Base-by-base conservation (phyloP, 2,113 vertebrate genomes). In the Bos javanicus region DNA sequence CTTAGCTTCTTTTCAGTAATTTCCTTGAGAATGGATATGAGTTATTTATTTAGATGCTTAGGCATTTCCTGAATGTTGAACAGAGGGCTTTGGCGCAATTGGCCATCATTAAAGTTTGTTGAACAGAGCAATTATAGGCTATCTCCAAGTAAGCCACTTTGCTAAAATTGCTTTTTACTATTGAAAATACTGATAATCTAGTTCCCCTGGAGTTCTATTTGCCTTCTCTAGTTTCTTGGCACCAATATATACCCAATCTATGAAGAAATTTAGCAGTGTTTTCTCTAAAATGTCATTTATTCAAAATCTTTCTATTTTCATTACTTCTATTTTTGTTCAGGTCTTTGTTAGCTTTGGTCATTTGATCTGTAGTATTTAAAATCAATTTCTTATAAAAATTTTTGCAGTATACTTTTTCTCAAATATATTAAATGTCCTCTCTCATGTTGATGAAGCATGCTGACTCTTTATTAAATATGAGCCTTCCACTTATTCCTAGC, bases 281-380 rank as follows among this genome's bases (percentile, higher is more conserved):
- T 96, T 78, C 50, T 94, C 30, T 17, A 98, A 81, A 71, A 17
- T 78, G 10, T 88, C 23, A 4, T 25, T 74, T 88, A 67, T 88
- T 91, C 5, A 94, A 83, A 92, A 96, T 8, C 21, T 95, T 62
- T 56, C 56, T 15, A 87, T 93, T 67, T 95, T 96, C 11, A 57
- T 33, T 84, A 26, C 7, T 3, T 78, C 15, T 90, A 13, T 33
- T 92, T 91, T 94, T 96, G 36, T 48, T 81, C 33, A 67, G 17
- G 8, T 93, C 30, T 30, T 74, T 8, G 86, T 91, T 64, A 59
- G 62, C 26, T 82, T 74, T 7, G 23, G 2, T 67, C 6, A 43
- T 36, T 71, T 83, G 95, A 54, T 92, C 15, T 43, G 30, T 92
- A 60, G 11, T 71, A 56, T 81, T 81, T 87, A 15, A 64, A 71